phyloP scores from a whole-genome alignment of 2,797 vertebrate species.

The Dallia pectoralis region DNA sequence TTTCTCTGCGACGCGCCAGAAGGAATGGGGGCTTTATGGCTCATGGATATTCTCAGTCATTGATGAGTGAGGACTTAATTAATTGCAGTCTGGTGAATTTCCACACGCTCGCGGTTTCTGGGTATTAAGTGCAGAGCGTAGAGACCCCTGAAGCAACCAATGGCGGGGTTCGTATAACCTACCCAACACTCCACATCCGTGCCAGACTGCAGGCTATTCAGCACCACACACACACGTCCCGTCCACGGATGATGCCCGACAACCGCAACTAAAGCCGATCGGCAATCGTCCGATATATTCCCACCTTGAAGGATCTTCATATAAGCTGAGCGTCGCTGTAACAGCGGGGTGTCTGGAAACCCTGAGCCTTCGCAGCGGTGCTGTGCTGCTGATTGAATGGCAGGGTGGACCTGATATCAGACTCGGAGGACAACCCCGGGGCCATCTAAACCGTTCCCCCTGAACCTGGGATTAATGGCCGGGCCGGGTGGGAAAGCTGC shows the following conservation, averaged over 20 bases:
- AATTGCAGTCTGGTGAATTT: not conserved
- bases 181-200: not conserved
- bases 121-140: not conserved
- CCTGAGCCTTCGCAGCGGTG: not conserved
- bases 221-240: not conserved
- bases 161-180: not conserved
- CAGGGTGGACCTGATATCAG: not conserved
- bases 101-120: not conserved
- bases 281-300: not conserved
- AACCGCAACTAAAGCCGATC: not conserved
- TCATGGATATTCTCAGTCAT: constrained; percentile 7
- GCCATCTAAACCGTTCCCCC: constrained; percentile 1
- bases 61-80: not conserved
- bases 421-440: constrained; percentile 13
- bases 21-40: constrained; percentile 28
- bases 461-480: constrained; percentile 21
- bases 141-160: not conserved
- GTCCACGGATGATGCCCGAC: not conserved
- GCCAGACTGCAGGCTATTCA: not conserved
- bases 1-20: constrained; percentile 18
- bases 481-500: constrained; percentile 14
- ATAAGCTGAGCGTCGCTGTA: constrained; percentile 12
- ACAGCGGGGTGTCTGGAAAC: constrained; percentile 2
- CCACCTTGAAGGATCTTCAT: not conserved
- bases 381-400: not conserved